phyloP scores from a whole-genome alignment of 2,888 invertebrate genomes.

The Noctua janthina region DNA sequence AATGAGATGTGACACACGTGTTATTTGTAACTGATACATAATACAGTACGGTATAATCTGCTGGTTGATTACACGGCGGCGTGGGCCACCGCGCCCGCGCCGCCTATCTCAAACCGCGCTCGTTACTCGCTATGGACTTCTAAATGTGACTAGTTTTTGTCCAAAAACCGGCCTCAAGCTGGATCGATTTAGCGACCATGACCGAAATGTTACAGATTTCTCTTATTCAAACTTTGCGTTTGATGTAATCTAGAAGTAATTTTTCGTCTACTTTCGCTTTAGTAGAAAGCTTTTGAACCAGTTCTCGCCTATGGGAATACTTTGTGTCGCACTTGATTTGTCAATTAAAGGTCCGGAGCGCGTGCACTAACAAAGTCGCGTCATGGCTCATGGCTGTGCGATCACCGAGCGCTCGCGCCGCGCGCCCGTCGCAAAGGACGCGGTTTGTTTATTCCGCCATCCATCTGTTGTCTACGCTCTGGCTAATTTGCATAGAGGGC shows the following conservation, averaged over 20 bases:
- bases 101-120: slow-evolving; percentile 46
- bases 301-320: slow-evolving; percentile 19
- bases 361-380: slow-evolving; percentile 63
- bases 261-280: slow-evolving; percentile 38
- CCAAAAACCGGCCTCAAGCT: slow-evolving; percentile 71
- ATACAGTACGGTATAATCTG: slow-evolving; percentile 62
- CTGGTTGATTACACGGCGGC: slow-evolving; percentile 59
- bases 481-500: slow-evolving; percentile 90
- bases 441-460: slow-evolving; percentile 90
- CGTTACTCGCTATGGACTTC: slow-evolving; percentile 61
- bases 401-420: slow-evolving; percentile 21
- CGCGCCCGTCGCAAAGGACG: slow-evolving; percentile 83
- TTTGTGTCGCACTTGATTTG: slow-evolving; percentile 40
- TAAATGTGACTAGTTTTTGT: slow-evolving; percentile 73
- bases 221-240: slow-evolving; percentile 46
- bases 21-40: slow-evolving; percentile 70
- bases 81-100: slow-evolving; percentile 33
- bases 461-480: slow-evolving; percentile 90
- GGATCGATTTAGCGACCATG: slow-evolving; percentile 74
- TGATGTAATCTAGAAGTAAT: slow-evolving; percentile 34
- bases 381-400: slow-evolving; percentile 51
- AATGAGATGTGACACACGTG: slow-evolving; percentile 64
- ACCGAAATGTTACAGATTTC: slow-evolving; percentile 72
- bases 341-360: slow-evolving; percentile 49
- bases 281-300: slow-evolving; percentile 38